A percentile compares a stretch with the other conserved stretches of the same genome.
phyloP scores from a whole-genome alignment of 2,113 vertebrate genomes.

The Cyanoramphus novaezelandiae region DNA sequence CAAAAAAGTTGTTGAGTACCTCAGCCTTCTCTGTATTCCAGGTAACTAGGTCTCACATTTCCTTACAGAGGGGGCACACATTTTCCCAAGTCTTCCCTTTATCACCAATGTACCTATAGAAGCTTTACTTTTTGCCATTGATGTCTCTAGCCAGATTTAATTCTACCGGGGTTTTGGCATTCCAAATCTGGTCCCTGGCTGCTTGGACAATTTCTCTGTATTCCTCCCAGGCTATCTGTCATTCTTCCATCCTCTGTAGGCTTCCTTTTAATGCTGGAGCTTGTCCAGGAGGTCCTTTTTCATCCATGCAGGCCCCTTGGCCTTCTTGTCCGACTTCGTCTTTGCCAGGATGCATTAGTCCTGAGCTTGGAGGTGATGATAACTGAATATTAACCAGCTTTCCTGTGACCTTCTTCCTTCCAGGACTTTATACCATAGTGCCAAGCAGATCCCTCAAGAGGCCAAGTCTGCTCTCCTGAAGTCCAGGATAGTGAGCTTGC shows the following conservation, averaged over 20 bases:
- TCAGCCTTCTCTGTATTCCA: neutral
- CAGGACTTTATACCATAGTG: neutral
- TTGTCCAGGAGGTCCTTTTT: neutral
- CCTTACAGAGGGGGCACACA: neutral
- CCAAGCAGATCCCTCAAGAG: neutral
- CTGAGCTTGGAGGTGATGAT: neutral
- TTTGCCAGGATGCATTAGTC: neutral
- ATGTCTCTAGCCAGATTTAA: neutral
- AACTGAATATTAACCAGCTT: neutral
- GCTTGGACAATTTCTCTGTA: neutral
- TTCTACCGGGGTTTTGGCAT: neutral
- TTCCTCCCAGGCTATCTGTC: neutral
- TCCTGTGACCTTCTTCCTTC: neutral
- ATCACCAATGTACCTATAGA: neutral
- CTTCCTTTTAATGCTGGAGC: neutral
- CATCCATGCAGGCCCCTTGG: neutral
- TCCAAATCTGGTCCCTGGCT: neutral
- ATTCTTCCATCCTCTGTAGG: neutral
- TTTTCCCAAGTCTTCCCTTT: neutral
- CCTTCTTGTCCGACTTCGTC: neutral
- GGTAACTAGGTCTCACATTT: neutral
- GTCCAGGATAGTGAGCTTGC: neutral
- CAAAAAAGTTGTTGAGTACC: neutral
- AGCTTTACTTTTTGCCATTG: neutral
- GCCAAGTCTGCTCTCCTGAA: neutral